Percentiles rank a stretch among this genome's conserved stretches.
phyloP scores from a whole-genome alignment of 2,888 invertebrate species.

The Didymodactylos carnosus region DNA sequence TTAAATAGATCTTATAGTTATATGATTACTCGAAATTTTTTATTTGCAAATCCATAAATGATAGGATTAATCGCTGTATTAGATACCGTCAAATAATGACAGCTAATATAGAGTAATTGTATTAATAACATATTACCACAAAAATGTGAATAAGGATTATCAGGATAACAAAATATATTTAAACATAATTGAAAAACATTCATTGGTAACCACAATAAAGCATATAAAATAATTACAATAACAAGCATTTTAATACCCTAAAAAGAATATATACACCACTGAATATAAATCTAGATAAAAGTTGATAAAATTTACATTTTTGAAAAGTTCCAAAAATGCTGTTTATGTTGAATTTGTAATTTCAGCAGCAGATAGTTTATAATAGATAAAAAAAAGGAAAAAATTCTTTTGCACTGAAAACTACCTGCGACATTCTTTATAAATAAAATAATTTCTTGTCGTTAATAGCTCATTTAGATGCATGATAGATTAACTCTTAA shows the following conservation, averaged over 20 bases:
- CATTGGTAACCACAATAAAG: background rate
- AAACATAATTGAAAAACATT: background rate
- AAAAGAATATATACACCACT: too few relatives aligned
- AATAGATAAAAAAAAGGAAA: too few relatives aligned
- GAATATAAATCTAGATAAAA: too few relatives aligned
- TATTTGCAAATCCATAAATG: background rate
- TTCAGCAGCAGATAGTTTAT: too few relatives aligned
- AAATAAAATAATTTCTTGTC: too few relatives aligned
- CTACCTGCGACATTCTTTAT: too few relatives aligned
- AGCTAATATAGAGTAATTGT: background rate
- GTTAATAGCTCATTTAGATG: too few relatives aligned
- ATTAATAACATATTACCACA: background rate
- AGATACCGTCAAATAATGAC: background rate
- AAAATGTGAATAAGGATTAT: background rate
- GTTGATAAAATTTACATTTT: too few relatives aligned
- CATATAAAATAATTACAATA: background rate
- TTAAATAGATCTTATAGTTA: background rate
- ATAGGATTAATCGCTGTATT: conserved; percentile 1
- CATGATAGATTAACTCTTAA: too few relatives aligned
- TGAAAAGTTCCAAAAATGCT: too few relatives aligned
- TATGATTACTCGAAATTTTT: background rate
- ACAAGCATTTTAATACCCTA: background rate
- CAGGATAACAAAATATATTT: background rate
- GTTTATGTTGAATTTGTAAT: too few relatives aligned
- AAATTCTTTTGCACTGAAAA: too few relatives aligned